phyloP scores from a whole-genome alignment of 2,888 invertebrate species.

The Unio pictorum region DNA sequence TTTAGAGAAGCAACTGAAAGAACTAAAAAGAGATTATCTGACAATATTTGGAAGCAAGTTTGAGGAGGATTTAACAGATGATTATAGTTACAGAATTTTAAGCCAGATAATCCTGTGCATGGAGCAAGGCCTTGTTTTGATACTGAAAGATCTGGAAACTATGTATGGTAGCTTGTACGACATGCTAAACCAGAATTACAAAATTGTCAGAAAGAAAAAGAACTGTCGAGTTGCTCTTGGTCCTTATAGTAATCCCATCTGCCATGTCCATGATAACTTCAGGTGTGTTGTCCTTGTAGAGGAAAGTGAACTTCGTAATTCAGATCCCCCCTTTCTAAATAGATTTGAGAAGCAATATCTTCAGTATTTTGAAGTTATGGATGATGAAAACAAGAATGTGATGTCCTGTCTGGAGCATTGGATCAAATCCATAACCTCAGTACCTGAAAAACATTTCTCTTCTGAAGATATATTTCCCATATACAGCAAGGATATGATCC shows the following conservation, averaged over 20 bases:
- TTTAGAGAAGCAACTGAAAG: constrained; percentile 28
- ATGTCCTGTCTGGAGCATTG: constrained; percentile 16
- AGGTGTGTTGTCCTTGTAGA: constrained; percentile 52
- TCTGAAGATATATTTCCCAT: constrained; percentile 32
- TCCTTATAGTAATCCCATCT: constrained; percentile 50
- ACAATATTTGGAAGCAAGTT: constrained; percentile 55
- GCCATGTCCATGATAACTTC: constrained; percentile 49
- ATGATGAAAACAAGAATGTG: constrained; percentile 7
- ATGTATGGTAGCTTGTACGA: constrained; percentile 55
- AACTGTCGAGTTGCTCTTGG: constrained; percentile 50
- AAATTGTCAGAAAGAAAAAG: constrained; percentile 41
- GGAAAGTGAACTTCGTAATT: constrained; percentile 33
- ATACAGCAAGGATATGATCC: constrained; percentile 30
- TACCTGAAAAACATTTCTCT: constrained; percentile 10
- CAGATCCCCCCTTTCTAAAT: constrained; percentile 56
- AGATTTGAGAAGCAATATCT: constrained; percentile 60
- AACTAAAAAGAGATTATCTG: constrained; percentile 23
- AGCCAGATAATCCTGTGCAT: constrained; percentile 55
- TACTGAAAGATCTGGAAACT: constrained; percentile 47
- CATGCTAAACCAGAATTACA: constrained; percentile 57
- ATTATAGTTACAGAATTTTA: constrained; percentile 48
- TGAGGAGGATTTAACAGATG: constrained; percentile 51
- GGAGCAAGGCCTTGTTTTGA: constrained; percentile 48
- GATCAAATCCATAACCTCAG: constrained; percentile 9
- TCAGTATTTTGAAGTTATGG: constrained; percentile 36